Evolutionary conservation across 2,113 vertebrate genomes (phyloP), one percentile per base, ranked within the genome.

Genomic region (Nanorana parkeri): DNA sequence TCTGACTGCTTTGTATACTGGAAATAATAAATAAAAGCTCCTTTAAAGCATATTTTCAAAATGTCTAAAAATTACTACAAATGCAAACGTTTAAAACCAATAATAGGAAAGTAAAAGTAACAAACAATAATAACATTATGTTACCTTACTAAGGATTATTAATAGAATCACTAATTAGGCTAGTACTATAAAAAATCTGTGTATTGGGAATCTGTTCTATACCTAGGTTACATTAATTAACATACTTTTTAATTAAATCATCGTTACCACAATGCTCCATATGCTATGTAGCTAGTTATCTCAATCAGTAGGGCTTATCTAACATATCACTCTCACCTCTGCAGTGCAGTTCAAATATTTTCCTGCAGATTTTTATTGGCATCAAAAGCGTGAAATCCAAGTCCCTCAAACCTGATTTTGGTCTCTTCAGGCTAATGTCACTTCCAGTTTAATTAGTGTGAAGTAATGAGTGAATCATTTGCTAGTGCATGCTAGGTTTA

Each of bases 391-490:
- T 80, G 55, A 80, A 80, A 69, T 60, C 21, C 11, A 28, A 69
- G 77, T 79, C 23, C 66, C 54, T 47, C n/a, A 60, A 79, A 69
- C 54, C 66, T 56, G 65, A 69, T 36, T 58, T 23, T 51, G 55
- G 32, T 69, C 54, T 80, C 78, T 80, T 19, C 47, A 71, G 78
- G 66, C 78, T 61, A 71, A 80, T 63, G 78, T 47, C 78, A 80
- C 32, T n/a, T 80, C 10, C 29, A 69, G 69, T 69, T 47, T 69
- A 80, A 80, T 69, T 69, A 69, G 52, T 8, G 19, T 5, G 51
- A 41, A 52, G 29, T 28, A 61, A 80, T 11, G 47, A 61, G 55
- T 26, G n/a, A 56, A 78, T 55, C 32, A 56, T 69, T 68, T 68
- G 54, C 52, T 60, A 56, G 55, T 69, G 71, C 66, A 69, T 61